phyloP scores from a whole-genome alignment of 1,140 invertebrate species.

The Diabrotica undecimpunctata region DNA sequence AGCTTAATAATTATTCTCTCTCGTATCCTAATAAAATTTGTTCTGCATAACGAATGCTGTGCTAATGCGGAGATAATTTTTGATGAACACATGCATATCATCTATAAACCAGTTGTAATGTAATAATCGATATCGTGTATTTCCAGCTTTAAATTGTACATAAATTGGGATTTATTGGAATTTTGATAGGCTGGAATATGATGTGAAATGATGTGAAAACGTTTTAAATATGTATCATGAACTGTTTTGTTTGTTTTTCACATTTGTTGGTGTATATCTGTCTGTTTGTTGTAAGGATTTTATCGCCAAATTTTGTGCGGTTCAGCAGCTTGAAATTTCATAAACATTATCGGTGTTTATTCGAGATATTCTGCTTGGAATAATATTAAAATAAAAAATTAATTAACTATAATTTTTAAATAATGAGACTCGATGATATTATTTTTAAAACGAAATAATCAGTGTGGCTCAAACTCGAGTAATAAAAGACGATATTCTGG shows the following conservation, averaged over 20 bases:
- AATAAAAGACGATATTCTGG: no score
- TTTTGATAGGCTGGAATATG: not conserved
- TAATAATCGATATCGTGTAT: constrained; percentile 3
- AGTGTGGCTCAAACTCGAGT: no score
- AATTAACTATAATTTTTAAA: no score
- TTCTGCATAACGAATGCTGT: not conserved
- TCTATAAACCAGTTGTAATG: constrained; percentile 1
- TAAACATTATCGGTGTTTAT: no score
- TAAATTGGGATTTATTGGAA: not conserved
- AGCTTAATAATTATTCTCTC: no score
- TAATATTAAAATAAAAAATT: no score
- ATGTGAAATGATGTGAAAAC: not conserved
- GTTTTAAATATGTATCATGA: not conserved
- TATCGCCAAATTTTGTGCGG: not conserved
- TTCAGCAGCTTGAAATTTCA: not conserved
- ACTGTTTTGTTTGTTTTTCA: not conserved
- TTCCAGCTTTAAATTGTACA: not conserved
- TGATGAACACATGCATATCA: not conserved
- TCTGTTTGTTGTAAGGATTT: not conserved
- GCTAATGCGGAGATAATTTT: not conserved
- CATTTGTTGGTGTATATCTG: not conserved
- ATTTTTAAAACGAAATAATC: no score
- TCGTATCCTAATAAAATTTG: no score
- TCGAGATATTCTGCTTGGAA: no score
- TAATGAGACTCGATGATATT: no score